Percentiles rank a stretch among this genome's conserved stretches.
Conservation (phyloP, 2,888 invertebrate species). For the Conomelus anceps region DNA sequence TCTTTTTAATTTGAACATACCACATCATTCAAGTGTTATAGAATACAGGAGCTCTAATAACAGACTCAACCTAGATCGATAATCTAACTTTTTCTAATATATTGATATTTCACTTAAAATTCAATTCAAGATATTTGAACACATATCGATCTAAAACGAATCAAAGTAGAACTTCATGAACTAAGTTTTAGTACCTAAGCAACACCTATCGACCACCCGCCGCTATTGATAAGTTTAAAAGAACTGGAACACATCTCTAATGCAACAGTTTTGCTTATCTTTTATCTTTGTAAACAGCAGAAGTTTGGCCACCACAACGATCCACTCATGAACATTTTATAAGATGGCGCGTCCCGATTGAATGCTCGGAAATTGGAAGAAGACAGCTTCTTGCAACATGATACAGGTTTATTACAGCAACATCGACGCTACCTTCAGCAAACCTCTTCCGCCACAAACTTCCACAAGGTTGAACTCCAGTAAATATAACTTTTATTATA, state of each 20-base stretch:
- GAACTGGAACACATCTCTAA: neutral
- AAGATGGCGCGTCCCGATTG: neutral
- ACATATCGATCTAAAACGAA: no score
- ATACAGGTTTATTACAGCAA: neutral
- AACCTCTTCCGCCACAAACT: no score
- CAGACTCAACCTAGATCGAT: no score
- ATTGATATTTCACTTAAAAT: no score
- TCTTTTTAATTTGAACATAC: no score
- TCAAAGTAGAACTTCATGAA: neutral
- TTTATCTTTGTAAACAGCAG: neutral
- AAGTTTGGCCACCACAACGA: neutral
- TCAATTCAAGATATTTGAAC: no score
- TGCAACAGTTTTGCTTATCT: neutral
- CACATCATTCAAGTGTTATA: no score
- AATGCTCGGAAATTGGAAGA: neutral
- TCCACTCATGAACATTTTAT: neutral
- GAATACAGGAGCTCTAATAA: no score
- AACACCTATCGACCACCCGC: neutral
- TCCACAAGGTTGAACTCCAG: no score
- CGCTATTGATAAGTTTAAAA: neutral
- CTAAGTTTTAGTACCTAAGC: neutral
- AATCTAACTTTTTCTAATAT: no score
- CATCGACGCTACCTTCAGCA: neutral
- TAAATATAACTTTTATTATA: neutral
- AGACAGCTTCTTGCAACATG: neutral